These are phyloP conservation scores for Erebia ligea DNA, from an alignment of 2,888 invertebrate genomes.

Conservation along the genomic window DNA sequence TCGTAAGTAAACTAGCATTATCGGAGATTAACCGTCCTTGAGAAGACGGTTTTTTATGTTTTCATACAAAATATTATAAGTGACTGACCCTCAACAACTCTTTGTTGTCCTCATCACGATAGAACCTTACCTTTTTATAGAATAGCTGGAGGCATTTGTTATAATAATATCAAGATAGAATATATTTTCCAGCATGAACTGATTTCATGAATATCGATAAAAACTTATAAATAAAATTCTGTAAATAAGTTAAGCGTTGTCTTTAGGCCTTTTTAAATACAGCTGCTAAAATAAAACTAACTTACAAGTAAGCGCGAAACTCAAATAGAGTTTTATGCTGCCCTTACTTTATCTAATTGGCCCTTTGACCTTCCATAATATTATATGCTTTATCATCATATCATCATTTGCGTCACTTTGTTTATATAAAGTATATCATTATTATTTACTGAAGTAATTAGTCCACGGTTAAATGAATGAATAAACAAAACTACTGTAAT, in stretches of 20 bases:
- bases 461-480: slow-evolving; percentile 32
- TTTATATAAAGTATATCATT: slow-evolving; percentile 17
- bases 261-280: slow-evolving; percentile 38
- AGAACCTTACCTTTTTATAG: neutral
- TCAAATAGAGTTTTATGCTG: slow-evolving; percentile 10
- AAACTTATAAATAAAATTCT: slow-evolving; percentile 17
- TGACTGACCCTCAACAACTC: neutral
- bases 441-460: slow-evolving; percentile 31
- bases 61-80: neutral
- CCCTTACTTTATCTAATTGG: slow-evolving; percentile 26
- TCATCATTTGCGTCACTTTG: slow-evolving; percentile 25
- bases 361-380: slow-evolving; percentile 26
- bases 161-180: slow-evolving; percentile 2
- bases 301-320: neutral
- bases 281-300: slow-evolving; percentile 29
- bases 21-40: neutral
- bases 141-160: neutral
- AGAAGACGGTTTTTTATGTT: neutral
- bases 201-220: neutral
- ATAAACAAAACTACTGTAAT: slow-evolving; percentile 38
- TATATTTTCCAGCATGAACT: neutral
- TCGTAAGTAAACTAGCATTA: slow-evolving; percentile 14
- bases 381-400: slow-evolving; percentile 24
- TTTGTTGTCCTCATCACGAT: neutral
- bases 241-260: slow-evolving; percentile 25